Evolutionary conservation across 2,113 vertebrate genomes (phyloP), one percentile per base, ranked within the genome.

Genomic region (Hipposideros armiger): DNA sequence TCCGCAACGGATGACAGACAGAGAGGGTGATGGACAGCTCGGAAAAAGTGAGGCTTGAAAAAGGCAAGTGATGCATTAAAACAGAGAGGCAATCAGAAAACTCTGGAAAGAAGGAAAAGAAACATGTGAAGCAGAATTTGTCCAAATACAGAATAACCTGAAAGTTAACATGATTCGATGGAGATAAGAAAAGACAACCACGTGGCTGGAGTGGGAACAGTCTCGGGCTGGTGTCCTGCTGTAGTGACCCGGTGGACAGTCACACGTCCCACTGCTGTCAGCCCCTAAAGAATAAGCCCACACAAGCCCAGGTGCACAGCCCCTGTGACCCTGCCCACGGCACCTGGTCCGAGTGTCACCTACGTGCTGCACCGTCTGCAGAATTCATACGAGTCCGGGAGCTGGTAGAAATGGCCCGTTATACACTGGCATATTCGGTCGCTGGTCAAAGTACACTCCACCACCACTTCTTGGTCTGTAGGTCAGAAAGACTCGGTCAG

Each of bases 361-460:
- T 77, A 95, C 95, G 8, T 28, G 32, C 30, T 52, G 26, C 83
- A 87, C 0, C 0, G 58, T 1, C 2, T 11, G 60, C 90, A 95
- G 32, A 0, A 0, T 5, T 88, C 85, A 5, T 0, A 1, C 28
- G 0, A 4, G 19, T 4, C 28, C 0, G 1, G 4, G 2, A 4
- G 13, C 5, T 15, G 8, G 9, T 50, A 42, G 72, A 50, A 84
- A 11, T 4, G 16, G 28, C 45, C 24, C 0, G 3, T 0, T 13
- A 0, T 19, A 70, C 95, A 94, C 28, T 40, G 88, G 82, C 88
- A 91, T 11, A 4, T 1, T 1, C 16, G 9, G 60, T 96, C 1
- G 5, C 26, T 40, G 64, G 62, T 42, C 1, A 7, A 1, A 2
- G 74, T 10, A 20, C 84, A 85, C 0, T 83, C 2, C 0, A 0